Evolutionary conservation across 2,113 vertebrate genomes (phyloP), one percentile per base, ranked within the genome.

Genomic region (Parus major): DNA sequence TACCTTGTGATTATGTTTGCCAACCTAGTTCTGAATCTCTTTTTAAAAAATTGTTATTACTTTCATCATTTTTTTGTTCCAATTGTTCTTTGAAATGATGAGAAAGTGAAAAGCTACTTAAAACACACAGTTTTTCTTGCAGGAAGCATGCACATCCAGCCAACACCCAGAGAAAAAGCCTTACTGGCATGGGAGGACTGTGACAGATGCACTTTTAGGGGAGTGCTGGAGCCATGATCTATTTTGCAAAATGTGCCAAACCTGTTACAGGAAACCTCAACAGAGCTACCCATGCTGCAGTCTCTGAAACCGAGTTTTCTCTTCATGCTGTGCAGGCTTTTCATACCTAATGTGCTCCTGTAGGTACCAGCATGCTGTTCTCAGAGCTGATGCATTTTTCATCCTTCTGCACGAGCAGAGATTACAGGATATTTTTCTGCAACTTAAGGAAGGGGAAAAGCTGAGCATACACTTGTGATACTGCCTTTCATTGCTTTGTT

Each of bases 1-100:
- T 86, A 92, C 71, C 86, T 90, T 95, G 68, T 84, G 86, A 69
- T 84, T 84, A 42, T 88, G 59, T 94, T 84, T 96, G 90, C 75
- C 82, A 90, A 81, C 76, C 73, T 79, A 23, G 71, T 64, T 89
- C 88, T 84, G 75, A 24, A 63, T 59, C 33, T 50, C 59, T 33
- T 56, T 84, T 84, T 55, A 10, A 46, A 2, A 39, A 44, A 31
- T 79, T 88, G 52, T 82, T 70, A 14, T 80, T 80, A 46, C 83
- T 85, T 36, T 83, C 75, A 79, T 79, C 28, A 16, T 84, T 91
- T 44, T 88, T 95, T 84, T 91, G 68, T 86, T 61, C 46, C 46
- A 9, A 4, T 17, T 49, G 33, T 84, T 85, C 77, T 73, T 94
- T 86, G 88, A 90, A 94, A 93, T 7, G 5, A 47, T 0, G 7